A percentile compares a stretch with the other conserved stretches of the same genome.
Conservation (phyloP, 2,797 vertebrate genomes). For the Crenichthys baileyi region DNA sequence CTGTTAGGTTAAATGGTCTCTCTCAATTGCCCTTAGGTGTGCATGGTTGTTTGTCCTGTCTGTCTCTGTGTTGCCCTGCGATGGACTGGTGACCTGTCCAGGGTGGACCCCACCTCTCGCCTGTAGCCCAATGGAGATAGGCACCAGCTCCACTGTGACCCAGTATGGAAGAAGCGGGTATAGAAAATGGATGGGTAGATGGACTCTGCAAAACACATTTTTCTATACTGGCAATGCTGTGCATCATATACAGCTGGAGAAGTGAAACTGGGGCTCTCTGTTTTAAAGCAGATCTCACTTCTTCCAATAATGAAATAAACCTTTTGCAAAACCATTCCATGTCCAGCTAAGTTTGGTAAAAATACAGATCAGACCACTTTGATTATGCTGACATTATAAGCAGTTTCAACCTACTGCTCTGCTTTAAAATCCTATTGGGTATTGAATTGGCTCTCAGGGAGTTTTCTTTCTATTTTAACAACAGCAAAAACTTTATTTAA, state of each 20-base stretch:
- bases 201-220: conserved; percentile 24
- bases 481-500: background rate
- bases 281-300: conserved; percentile 49
- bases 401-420: conserved; percentile 8
- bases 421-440: conserved; percentile 12
- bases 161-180: too few species aligned
- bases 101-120: too few species aligned
- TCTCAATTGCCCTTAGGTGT: too few species aligned
- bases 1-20: too few species aligned
- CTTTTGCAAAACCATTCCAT: conserved; percentile 34
- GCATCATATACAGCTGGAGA: conserved; percentile 9
- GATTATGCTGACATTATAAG: conserved; percentile 17
- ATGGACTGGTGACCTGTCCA: too few species aligned
- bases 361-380: conserved; percentile 22
- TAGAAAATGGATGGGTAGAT: too few species aligned
- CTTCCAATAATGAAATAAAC: conserved; percentile 54
- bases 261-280: conserved; percentile 29
- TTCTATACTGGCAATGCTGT: conserved; percentile 11
- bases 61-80: too few species aligned
- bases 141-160: too few species aligned
- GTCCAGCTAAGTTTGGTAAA: conserved; percentile 21
- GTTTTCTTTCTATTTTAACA: background rate
- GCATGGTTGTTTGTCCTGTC: too few species aligned
- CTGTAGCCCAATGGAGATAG: too few species aligned
- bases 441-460: background rate